These are phyloP conservation scores for Galeruca laticollis DNA, from an alignment of 2,888 invertebrate genomes.

Conservation along the genomic window DNA sequence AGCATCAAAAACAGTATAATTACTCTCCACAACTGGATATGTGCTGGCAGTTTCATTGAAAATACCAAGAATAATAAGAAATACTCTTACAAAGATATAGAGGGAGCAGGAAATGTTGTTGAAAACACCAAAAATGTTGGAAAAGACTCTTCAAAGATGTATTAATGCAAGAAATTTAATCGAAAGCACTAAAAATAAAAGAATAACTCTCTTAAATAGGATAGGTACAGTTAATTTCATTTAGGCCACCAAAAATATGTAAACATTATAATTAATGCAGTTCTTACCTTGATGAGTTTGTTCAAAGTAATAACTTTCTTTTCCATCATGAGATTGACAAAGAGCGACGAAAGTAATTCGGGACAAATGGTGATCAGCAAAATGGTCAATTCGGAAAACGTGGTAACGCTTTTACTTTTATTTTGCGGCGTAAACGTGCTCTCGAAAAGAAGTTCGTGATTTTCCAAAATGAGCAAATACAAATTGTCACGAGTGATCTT, in stretches of 20 bases:
- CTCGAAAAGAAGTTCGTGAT: conserved; percentile 70
- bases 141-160: too few species aligned
- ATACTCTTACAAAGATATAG: too few species aligned
- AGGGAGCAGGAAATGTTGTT: too few species aligned
- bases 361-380: conserved; percentile 68
- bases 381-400: conserved; percentile 71
- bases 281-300: conserved; percentile 63
- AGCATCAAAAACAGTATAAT: too few species aligned
- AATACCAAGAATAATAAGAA: too few species aligned
- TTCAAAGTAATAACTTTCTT: conserved; percentile 65
- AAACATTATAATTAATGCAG: too few species aligned
- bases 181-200: too few species aligned
- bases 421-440: conserved; percentile 60
- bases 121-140: too few species aligned
- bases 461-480: conserved; percentile 63
- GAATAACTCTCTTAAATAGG: too few species aligned
- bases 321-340: conserved; percentile 67
- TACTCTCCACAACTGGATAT: too few species aligned
- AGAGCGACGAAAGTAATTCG: conserved; percentile 66
- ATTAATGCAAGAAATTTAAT: too few species aligned
- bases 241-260: neutral
- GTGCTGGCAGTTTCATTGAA: too few species aligned
- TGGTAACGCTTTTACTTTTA: conserved; percentile 63
- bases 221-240: neutral
- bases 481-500: conserved; percentile 65